A percentile compares a stretch with the other conserved stretches of the same genome.
Evolutionary conservation across 2,797 vertebrate genomes (phyloP).

Genomic region (Pteropus rufus): DNA sequence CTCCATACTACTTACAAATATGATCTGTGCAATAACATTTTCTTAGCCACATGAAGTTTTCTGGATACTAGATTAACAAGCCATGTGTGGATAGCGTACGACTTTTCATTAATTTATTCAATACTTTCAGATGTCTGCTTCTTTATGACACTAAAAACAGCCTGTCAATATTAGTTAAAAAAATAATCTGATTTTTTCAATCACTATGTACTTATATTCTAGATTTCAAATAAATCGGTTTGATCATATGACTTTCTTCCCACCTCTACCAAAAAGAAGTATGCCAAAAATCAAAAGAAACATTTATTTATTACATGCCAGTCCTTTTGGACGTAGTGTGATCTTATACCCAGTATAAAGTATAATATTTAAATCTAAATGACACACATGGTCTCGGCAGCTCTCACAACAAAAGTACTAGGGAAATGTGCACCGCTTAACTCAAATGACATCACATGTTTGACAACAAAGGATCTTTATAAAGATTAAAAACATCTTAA

Average conservation of each 20-base stretch:
- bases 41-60: not conserved
- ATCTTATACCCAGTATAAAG: not conserved
- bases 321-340: not conserved
- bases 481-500: not conserved
- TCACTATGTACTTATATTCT: not conserved
- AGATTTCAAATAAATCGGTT: not conserved
- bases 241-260: not conserved
- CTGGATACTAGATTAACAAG: not conserved
- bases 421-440: not conserved
- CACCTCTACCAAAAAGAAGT: not conserved
- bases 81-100: not conserved
- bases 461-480: not conserved
- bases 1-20: not conserved
- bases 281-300: not conserved
- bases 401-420: not conserved
- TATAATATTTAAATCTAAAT: not conserved
- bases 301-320: not conserved
- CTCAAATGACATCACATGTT: not conserved
- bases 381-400: not conserved
- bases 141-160: not conserved
- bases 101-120: not conserved
- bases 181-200: not conserved
- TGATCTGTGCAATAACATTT: not conserved
- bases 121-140: not conserved
- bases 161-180: not conserved